A percentile compares a stretch with the other conserved stretches of the same genome.
These are phyloP conservation scores for Ceratina australensis DNA, from an alignment of 1,140 invertebrate genomes.

Conservation along the genomic window DNA sequence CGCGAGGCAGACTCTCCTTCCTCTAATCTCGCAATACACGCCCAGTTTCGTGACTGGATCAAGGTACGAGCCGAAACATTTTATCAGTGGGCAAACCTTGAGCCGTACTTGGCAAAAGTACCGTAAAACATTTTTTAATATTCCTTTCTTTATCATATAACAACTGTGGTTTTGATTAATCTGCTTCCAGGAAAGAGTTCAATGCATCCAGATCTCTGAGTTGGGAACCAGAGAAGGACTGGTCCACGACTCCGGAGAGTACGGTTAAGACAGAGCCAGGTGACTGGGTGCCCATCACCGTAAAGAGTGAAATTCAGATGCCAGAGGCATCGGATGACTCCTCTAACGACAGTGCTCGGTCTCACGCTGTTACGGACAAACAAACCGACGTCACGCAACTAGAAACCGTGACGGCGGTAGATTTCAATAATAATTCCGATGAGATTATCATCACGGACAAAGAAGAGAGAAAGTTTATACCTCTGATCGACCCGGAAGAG, in stretches of 20 bases:
- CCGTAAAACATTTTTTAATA: no score
- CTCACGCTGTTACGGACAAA: background rate
- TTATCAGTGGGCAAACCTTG: conserved; percentile 31
- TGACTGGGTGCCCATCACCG: conserved; percentile 70
- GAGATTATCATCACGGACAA: conserved; percentile 22
- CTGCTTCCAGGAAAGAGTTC: conserved; percentile 20
- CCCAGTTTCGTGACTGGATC: conserved; percentile 79
- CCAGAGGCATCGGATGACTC: background rate
- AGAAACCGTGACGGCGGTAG: conserved; percentile 10
- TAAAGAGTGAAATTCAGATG: conserved; percentile 14
- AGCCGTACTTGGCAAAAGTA: no score
- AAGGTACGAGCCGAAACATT: conserved; percentile 73
- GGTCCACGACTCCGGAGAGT: background rate
- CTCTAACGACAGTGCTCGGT: conserved; percentile 13
- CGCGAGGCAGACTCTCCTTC: conserved; percentile 86
- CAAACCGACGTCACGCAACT: background rate
- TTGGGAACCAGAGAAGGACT: conserved; percentile 41
- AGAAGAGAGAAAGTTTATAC: conserved; percentile 72
- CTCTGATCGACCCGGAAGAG: conserved; percentile 62
- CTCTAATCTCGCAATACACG: conserved; percentile 87
- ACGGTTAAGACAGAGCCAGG: conserved; percentile 54
- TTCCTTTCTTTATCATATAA: no score
- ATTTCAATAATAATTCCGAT: conserved; percentile 7
- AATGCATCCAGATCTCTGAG: conserved; percentile 60
- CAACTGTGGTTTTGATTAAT: no score